Conservation (phyloP, 2,888 invertebrate species). For the Automeris io region DNA sequence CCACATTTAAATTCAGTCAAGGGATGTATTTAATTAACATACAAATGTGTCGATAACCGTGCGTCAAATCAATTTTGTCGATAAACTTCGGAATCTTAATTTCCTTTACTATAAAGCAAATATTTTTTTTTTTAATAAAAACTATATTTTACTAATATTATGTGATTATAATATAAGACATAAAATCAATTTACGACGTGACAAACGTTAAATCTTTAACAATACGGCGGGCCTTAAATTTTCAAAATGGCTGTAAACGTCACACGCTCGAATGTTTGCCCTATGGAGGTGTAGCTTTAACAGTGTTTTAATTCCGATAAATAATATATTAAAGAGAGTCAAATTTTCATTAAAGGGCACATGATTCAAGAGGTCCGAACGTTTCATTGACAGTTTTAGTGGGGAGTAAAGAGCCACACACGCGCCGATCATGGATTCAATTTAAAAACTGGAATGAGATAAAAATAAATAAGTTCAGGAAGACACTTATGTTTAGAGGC, state of each 20-base stretch:
- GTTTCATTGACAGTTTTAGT: conserved; percentile 73
- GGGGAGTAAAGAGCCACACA: conserved; percentile 63
- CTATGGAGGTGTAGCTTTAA: conserved; percentile 50
- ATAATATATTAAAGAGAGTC: conserved; percentile 59
- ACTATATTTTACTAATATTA: conserved; percentile 17
- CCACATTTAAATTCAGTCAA: conserved; percentile 25
- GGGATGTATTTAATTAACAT: conserved; percentile 29
- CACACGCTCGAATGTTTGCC: conserved; percentile 44
- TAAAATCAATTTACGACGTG: conserved; percentile 59
- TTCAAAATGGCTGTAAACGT: conserved; percentile 50
- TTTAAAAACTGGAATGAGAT: conserved; percentile 75
- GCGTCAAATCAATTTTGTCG: conserved; percentile 21
- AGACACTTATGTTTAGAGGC: conserved; percentile 76
- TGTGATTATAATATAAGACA: conserved; percentile 29
- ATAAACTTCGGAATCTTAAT: conserved; percentile 8
- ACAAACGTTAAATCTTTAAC: conserved; percentile 47
- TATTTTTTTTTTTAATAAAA: conserved; percentile 7
- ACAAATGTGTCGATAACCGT: conserved; percentile 24
- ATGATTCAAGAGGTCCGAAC: conserved; percentile 48
- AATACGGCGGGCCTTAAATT: conserved; percentile 49
- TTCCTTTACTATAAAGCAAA: conserved; percentile 12
- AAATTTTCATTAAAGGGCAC: conserved; percentile 65
- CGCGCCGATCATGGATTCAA: conserved; percentile 70
- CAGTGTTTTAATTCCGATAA: conserved; percentile 60
- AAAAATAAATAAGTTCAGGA: conserved; percentile 74